Conservation (phyloP, 2,888 invertebrate species). For the Brachylomia viminalis region DNA sequence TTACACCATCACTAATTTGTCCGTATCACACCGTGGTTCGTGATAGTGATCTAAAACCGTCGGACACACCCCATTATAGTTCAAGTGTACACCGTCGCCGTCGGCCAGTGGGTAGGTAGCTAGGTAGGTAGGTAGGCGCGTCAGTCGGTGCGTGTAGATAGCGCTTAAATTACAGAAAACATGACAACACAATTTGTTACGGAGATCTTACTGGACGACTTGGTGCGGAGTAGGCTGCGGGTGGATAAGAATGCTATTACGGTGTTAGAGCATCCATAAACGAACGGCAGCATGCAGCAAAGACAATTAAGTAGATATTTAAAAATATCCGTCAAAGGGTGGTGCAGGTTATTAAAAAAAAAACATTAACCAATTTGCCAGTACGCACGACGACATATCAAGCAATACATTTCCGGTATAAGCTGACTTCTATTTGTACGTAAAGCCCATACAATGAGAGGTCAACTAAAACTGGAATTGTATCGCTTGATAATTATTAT, state of each 20-base stretch:
- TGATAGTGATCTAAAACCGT: slow-evolving; percentile 46
- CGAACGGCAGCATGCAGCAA: too few relatives aligned
- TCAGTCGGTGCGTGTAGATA: slow-evolving; percentile 70
- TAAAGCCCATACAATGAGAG: too few relatives aligned
- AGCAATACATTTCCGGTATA: too few relatives aligned
- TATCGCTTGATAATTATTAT: too few relatives aligned
- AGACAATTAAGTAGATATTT: too few relatives aligned
- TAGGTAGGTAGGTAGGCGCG: slow-evolving; percentile 31
- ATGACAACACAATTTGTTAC: slow-evolving; percentile 86
- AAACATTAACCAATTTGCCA: too few relatives aligned
- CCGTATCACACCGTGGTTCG: slow-evolving; percentile 6
- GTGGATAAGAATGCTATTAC: slow-evolving; percentile 42
- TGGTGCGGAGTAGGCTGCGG: slow-evolving; percentile 3
- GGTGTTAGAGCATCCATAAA: too few relatives aligned
- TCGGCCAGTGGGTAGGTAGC: slow-evolving; percentile 22
- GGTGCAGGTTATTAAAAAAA: too few relatives aligned
- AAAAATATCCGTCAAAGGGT: too few relatives aligned
- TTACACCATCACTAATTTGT: slow-evolving; percentile 1
- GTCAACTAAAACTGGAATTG: too few relatives aligned
- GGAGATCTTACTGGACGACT: slow-evolving; percentile 65
- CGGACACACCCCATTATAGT: slow-evolving; percentile 24
- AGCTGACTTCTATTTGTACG: too few relatives aligned
- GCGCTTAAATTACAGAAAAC: slow-evolving; percentile 82
- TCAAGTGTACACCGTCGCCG: slow-evolving; percentile 22
- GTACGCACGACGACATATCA: too few relatives aligned